Percentiles rank a stretch among this genome's conserved stretches.
Conservation (phyloP, 1,140 invertebrate genomes). For the Oryctes rhinoceros region DNA sequence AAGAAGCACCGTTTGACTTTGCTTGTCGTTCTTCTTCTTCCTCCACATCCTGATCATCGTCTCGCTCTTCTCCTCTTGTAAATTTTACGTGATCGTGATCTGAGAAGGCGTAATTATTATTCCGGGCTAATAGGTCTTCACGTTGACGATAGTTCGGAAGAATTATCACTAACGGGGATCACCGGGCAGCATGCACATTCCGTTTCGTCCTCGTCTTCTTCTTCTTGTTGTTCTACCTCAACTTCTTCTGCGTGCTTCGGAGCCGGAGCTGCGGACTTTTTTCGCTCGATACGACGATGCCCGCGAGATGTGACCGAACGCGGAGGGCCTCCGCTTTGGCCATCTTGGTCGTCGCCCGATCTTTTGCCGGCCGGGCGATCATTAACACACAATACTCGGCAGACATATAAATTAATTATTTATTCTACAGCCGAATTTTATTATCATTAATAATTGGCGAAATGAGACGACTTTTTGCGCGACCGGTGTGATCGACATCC, state of each 20-base stretch:
- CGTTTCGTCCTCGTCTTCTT: too few species aligned
- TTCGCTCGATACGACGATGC: not conserved
- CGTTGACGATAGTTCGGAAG: conserved; percentile 23
- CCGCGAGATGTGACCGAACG: conserved; percentile 21
- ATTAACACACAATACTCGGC: conserved; percentile 51
- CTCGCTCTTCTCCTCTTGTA: not conserved
- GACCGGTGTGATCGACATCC: not conserved
- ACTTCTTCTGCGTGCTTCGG: not conserved
- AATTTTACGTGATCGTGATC: conserved; percentile 9
- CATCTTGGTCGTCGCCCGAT: not conserved
- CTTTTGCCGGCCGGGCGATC: conserved; percentile 28
- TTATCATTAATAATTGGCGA: conserved; percentile 52
- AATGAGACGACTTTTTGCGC: conserved; percentile 42
- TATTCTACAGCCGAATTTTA: conserved; percentile 48
- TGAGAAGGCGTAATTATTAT: conserved; percentile 28
- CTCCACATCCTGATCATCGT: not conserved
- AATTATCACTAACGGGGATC: conserved; percentile 37
- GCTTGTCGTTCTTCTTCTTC: conserved; percentile 7
- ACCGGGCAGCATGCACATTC: not conserved
- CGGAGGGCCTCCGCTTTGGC: not conserved
- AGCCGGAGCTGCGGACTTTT: not conserved
- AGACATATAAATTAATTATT: conserved; percentile 50
- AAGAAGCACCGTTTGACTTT: not conserved
- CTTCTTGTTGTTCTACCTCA: not conserved
- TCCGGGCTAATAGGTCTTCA: conserved; percentile 35